phyloP scores from a whole-genome alignment of 2,888 invertebrate species.

The Shargacucullia verbasci region DNA sequence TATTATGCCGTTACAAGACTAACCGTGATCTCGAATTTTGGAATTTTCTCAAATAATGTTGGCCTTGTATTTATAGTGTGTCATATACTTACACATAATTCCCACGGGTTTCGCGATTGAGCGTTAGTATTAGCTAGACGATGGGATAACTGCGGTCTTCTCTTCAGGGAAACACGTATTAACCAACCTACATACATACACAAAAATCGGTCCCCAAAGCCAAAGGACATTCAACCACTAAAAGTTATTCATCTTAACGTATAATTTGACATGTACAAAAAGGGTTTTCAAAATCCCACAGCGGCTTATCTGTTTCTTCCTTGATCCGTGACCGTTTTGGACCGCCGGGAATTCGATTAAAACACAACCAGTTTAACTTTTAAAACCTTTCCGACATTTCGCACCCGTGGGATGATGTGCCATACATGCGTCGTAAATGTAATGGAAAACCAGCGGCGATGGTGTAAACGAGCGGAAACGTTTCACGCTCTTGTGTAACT shows the following conservation, averaged over 20 bases:
- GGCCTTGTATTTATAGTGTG: background rate
- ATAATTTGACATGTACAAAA: constrained; percentile 24
- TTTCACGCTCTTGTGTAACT: constrained; percentile 38
- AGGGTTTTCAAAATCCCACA: constrained; percentile 18
- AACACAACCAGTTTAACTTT: constrained; percentile 74
- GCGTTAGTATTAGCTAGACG: too few relatives aligned
- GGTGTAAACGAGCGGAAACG: constrained; percentile 47
- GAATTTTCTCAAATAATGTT: background rate
- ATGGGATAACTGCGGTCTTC: too few relatives aligned
- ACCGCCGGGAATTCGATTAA: constrained; percentile 76
- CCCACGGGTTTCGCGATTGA: background rate
- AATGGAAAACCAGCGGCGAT: constrained; percentile 67
- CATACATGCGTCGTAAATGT: constrained; percentile 61
- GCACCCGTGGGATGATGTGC: constrained; percentile 55
- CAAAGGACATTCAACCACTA: constrained; percentile 4
- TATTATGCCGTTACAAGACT: background rate
- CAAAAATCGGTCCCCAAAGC: constrained; percentile 13
- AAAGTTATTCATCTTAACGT: constrained; percentile 21
- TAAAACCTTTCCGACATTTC: constrained; percentile 71
- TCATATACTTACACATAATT: background rate
- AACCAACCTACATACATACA: constrained; percentile 2
- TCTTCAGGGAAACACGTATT: background rate
- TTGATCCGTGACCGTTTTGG: constrained; percentile 44
- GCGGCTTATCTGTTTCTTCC: constrained; percentile 42
- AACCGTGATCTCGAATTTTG: constrained; percentile 2